These are phyloP conservation scores for Edolisoma coerulescens DNA, from an alignment of 2,113 vertebrate genomes.

Conservation along the genomic window DNA sequence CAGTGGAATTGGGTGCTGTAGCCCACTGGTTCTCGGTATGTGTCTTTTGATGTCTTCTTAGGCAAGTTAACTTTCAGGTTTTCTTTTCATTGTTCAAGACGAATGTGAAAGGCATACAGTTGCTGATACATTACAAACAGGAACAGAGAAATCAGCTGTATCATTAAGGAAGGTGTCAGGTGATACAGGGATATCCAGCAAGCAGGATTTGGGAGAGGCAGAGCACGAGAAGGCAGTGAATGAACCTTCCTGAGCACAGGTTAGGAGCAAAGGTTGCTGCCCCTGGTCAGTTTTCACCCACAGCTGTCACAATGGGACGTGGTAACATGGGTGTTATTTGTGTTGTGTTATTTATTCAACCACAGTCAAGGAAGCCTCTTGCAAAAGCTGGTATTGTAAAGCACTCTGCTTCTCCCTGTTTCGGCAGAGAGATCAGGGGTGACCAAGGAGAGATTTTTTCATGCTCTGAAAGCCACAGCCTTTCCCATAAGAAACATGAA, in stretches of 20 bases:
- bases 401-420: not conserved
- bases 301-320: accelerated
- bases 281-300: not conserved
- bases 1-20: not conserved
- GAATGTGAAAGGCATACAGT: not conserved
- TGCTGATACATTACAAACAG: not conserved
- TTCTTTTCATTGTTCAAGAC: not conserved
- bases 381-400: not conserved
- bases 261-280: not conserved
- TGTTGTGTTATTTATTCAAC: not conserved
- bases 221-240: not conserved
- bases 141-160: not conserved
- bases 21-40: not conserved
- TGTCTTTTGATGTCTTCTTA: not conserved
- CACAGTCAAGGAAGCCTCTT: not conserved
- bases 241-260: not conserved
- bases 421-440: not conserved
- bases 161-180: not conserved
- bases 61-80: not conserved
- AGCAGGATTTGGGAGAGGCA: not conserved
- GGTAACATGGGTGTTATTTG: not conserved
- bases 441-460: not conserved
- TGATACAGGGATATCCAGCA: not conserved
- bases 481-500: not conserved
- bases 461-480: not conserved